phyloP scores from a whole-genome alignment of 2,113 vertebrate genomes.

The Sminthopsis crassicaudata region DNA sequence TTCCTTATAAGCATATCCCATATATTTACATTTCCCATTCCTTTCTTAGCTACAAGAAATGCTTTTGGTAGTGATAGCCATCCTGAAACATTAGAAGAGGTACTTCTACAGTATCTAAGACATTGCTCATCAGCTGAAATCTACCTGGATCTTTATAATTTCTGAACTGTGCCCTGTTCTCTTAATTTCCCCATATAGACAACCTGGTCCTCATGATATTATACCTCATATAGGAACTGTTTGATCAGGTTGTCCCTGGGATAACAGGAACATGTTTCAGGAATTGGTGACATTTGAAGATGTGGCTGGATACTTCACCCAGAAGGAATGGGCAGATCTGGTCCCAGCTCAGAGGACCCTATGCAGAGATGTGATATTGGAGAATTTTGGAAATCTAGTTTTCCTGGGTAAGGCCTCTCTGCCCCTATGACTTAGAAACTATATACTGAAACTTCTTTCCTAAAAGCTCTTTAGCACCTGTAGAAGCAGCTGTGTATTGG shows the following conservation, averaged over 20 bases:
- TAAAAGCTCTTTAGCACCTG: background rate
- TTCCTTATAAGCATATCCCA: background rate
- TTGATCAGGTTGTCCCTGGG: constrained; percentile 5
- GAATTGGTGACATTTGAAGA: constrained; percentile 28
- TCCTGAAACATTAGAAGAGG: background rate
- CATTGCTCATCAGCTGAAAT: background rate
- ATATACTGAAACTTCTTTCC: background rate
- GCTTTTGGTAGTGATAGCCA: background rate
- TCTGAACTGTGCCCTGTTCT: background rate
- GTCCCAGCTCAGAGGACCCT: background rate
- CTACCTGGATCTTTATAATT: background rate
- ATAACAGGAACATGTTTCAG: constrained; percentile 38
- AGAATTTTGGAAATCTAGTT: background rate
- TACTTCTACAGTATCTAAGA: background rate
- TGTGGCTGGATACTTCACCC: constrained; percentile 1
- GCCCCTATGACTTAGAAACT: background rate
- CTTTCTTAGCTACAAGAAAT: background rate
- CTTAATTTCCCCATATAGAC: background rate
- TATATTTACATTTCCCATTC: background rate
- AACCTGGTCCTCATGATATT: background rate
- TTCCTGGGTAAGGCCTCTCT: constrained; percentile 9
- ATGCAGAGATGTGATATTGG: background rate
- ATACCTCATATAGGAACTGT: constrained; percentile 9
- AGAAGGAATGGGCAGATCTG: constrained; percentile 18
- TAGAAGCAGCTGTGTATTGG: background rate